Base-by-base conservation (phyloP, 23 tunicate genomes). In the Styela clava region DNA sequence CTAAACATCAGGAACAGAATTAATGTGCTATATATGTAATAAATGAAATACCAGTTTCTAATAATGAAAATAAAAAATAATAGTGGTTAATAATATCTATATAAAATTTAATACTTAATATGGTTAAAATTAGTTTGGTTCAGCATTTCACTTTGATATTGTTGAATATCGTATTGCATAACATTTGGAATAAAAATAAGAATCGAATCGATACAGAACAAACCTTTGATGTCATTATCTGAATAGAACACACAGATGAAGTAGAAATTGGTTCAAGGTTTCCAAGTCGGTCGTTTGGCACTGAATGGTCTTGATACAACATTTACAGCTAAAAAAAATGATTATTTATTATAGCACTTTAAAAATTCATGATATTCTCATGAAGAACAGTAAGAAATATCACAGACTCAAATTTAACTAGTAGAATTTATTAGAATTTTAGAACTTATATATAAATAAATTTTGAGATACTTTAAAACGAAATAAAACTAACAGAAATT, bases 231-330 rank as follows among this genome's bases (percentile, higher is more conserved):
- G n/a, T n/a, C n/a, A n/a, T n/a, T n/a, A n/a, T n/a, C n/a, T n/a
- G n/a, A n/a, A n/a, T n/a, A n/a, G n/a, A n/a, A n/a, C n/a, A n/a
- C 56, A 12, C 56, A 44, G 56, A 44, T 44, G 56, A 12, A 44
- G 12, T 5, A 12, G 12, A 5, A 44, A 12, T 44, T 5, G 56
- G 23, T 18, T 71, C 35, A 71, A 2, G 77, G 77, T 71, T 29
- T 71, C 77, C 77, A 71, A 28, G 34, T 28, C 16, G 77, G 77
- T 71, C 77, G 5, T 71, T 30, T 71, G 77, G 77, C 77, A 71
- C 77, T 71, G 32, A 35, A 71, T 18, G 77, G 77, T 71, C 77
- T 33, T 16, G 77, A 71, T 31, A 3, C 77, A 32, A 34, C 32
- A 26, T 71, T 35, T 16, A 65, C 9, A 44, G 56, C 56, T 44